Conservation (phyloP, 2,113 vertebrate genomes). For the Anas platyrhynchos region DNA sequence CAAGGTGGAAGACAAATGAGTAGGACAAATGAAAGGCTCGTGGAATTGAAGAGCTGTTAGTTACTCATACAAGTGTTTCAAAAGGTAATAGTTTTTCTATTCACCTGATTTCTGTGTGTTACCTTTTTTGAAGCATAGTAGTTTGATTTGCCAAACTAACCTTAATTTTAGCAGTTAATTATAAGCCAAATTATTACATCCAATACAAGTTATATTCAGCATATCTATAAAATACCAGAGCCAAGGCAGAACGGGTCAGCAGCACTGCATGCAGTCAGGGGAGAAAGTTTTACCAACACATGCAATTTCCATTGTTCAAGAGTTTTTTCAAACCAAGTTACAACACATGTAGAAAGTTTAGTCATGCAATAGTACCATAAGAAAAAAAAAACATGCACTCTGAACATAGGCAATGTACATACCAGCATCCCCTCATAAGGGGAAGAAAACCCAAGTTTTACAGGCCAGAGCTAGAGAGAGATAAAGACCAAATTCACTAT, state of each 20-base stretch:
- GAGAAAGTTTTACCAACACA: slow-evolving; percentile 2
- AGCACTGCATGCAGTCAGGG: slow-evolving; percentile 20
- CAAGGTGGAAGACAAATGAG: background rate
- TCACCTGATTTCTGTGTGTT: background rate
- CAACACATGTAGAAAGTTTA: background rate
- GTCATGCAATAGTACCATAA: slow-evolving; percentile 30
- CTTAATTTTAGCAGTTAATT: slow-evolving; percentile 20
- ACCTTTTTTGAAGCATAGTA: background rate
- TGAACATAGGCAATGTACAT: slow-evolving; percentile 79
- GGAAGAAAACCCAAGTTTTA: slow-evolving; percentile 94
- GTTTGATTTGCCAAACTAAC: background rate
- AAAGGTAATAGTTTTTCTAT: background rate
- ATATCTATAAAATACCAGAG: background rate
- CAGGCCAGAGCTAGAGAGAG: slow-evolving; percentile 90
- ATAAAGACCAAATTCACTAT: slow-evolving; percentile 76
- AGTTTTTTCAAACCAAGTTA: background rate
- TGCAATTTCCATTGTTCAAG: background rate
- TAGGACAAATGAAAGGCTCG: background rate
- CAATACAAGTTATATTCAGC: background rate
- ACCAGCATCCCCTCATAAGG: slow-evolving; percentile 94
- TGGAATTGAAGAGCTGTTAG: background rate
- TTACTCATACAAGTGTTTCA: background rate
- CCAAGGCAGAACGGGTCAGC: background rate
- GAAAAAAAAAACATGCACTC: slow-evolving; percentile 30
- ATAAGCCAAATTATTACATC: background rate